These are phyloP conservation scores for Myotis findleyi DNA, from an alignment of 2,797 vertebrate species.

Conservation along the genomic window DNA sequence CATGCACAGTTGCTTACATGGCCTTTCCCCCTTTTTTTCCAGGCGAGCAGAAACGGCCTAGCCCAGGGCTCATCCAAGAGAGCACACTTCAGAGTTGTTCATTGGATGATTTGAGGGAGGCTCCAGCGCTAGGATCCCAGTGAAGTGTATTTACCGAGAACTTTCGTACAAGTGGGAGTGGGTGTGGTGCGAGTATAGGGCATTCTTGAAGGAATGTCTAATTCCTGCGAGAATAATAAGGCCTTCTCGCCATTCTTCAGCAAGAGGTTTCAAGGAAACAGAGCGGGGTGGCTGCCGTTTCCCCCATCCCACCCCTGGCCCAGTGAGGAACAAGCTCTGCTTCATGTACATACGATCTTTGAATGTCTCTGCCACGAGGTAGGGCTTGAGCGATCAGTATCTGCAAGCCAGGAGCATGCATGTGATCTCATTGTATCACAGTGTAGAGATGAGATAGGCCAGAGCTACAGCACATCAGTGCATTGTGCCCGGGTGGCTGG, in stretches of 20 bases:
- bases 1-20: constrained; percentile 52
- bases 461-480: constrained; percentile 69
- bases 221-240: constrained; percentile 53
- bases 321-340: constrained; percentile 73
- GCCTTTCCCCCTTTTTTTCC: constrained; percentile 60
- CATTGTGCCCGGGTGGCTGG: constrained; percentile 72
- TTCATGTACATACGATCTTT: constrained; percentile 71
- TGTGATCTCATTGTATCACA: constrained; percentile 81
- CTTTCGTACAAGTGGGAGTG: background rate
- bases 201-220: constrained; percentile 46
- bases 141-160: constrained; percentile 35
- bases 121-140: constrained; percentile 18
- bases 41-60: constrained; percentile 65
- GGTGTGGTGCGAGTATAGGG: background rate
- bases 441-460: constrained; percentile 77
- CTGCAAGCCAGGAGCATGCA: constrained; percentile 83
- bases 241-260: constrained; percentile 48
- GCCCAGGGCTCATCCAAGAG: constrained; percentile 59
- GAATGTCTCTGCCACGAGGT: constrained; percentile 66
- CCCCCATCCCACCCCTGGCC: background rate
- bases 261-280: constrained; percentile 52
- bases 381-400: constrained; percentile 78
- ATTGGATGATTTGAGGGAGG: constrained; percentile 55
- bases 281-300: constrained; percentile 43
- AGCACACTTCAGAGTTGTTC: constrained; percentile 61